phyloP scores from a whole-genome alignment of 2,797 vertebrate species.

The Gila robusta region DNA sequence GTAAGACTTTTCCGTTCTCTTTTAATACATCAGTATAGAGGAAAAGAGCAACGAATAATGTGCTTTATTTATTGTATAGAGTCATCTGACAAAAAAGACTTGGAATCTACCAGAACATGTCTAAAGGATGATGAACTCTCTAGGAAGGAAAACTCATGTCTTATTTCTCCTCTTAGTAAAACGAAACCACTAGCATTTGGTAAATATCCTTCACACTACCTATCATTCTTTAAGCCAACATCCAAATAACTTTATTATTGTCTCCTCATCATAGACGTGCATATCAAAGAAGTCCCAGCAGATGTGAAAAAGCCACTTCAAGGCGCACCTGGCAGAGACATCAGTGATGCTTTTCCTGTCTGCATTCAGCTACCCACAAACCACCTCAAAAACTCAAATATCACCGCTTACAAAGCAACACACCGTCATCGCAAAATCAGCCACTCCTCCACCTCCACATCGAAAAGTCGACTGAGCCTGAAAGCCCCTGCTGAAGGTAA shows the following conservation, averaged over 20 bases:
- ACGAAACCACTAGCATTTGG: conserved; percentile 38
- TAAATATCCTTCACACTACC: conserved; percentile 32
- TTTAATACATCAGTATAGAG: background rate
- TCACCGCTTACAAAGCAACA: conserved; percentile 40
- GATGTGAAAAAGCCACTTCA: conserved; percentile 12
- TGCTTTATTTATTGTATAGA: conserved; percentile 47
- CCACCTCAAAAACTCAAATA: conserved; percentile 45
- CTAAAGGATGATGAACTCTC: conserved; percentile 56
- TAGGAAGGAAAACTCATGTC: conserved; percentile 31
- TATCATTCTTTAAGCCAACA: background rate
- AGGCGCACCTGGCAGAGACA: background rate
- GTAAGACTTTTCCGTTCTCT: conserved; percentile 24
- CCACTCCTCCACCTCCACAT: conserved; percentile 57
- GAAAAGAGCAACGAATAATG: background rate
- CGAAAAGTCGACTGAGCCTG: conserved; percentile 61
- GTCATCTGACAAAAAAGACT: conserved; percentile 50
- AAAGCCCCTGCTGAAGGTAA: conserved; percentile 60
- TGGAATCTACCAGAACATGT: conserved; percentile 53
- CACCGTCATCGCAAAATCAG: conserved; percentile 51
- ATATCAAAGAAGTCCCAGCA: background rate
- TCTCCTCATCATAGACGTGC: conserved; percentile 5
- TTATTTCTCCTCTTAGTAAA: conserved; percentile 24
- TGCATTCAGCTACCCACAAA: conserved; percentile 32
- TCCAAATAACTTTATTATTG: background rate
- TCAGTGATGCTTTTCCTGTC: conserved; percentile 36